Conservation (phyloP, 1,140 invertebrate genomes). For the Papilio polyxenes region DNA sequence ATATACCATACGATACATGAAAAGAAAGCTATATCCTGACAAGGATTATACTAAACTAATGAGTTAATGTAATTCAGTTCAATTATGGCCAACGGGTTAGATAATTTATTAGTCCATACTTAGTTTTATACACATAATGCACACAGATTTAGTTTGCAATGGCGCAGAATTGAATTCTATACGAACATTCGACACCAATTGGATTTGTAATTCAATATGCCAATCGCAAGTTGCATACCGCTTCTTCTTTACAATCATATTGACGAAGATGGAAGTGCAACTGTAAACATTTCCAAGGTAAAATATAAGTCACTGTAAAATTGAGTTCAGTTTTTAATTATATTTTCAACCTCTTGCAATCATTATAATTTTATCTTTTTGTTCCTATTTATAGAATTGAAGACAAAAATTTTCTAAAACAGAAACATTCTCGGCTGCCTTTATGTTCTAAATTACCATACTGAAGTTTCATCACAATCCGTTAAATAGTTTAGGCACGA, state of each 20-base stretch:
- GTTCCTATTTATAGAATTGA: too few species aligned
- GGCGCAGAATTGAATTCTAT: neutral
- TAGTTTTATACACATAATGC: neutral
- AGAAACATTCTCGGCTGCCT: too few species aligned
- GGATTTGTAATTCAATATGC: slow-evolving; percentile 8
- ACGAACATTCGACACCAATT: neutral
- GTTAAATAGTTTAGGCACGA: too few species aligned
- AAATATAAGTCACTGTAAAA: neutral
- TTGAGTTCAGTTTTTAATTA: neutral
- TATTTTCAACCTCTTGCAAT: neutral
- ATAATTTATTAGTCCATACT: neutral
- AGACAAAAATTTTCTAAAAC: too few species aligned
- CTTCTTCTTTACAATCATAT: neutral
- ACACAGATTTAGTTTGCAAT: neutral
- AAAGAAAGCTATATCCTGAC: too few species aligned
- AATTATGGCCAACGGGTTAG: too few species aligned
- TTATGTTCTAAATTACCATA: too few species aligned
- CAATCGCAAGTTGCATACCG: neutral
- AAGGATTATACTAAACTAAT: too few species aligned
- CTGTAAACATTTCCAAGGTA: neutral
- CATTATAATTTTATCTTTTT: too few species aligned
- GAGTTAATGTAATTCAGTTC: too few species aligned
- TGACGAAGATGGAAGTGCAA: neutral
- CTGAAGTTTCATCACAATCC: too few species aligned
- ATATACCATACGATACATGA: too few species aligned